Conservation (phyloP, 2,797 vertebrate genomes). For the Cottoperca gobio region DNA sequence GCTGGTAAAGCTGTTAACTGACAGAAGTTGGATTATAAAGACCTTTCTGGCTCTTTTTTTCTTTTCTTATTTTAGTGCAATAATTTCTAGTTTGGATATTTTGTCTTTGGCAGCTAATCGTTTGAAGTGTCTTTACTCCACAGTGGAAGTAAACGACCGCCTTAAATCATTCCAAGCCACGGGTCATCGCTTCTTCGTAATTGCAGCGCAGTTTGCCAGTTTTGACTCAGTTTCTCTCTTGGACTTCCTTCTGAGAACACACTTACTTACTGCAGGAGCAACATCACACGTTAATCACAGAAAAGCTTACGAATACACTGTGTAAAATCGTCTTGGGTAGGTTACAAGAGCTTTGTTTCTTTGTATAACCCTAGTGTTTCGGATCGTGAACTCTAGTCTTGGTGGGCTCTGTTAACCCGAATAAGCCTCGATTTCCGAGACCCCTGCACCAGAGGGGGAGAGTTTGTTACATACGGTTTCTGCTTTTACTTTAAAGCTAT, state of each 20-base stretch:
- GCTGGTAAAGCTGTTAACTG: conserved; percentile 28
- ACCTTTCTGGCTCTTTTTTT: conserved; percentile 37
- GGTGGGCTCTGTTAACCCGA: neutral
- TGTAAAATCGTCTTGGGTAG: conserved; percentile 10
- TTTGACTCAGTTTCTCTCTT: conserved; percentile 37
- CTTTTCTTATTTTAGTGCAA: conserved; percentile 49
- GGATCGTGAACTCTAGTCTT: conserved; percentile 1
- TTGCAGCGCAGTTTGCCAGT: conserved; percentile 34
- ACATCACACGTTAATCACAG: conserved; percentile 28
- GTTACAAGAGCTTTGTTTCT: neutral
- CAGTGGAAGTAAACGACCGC: conserved; percentile 51
- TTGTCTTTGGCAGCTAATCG: conserved; percentile 77
- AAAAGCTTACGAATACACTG: conserved; percentile 19
- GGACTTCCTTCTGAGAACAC: conserved; percentile 40
- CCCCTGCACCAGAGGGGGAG: neutral
- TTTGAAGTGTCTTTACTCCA: conserved; percentile 66
- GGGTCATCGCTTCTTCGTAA: conserved; percentile 44
- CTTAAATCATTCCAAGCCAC: conserved; percentile 76
- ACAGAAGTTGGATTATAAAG: conserved; percentile 40
- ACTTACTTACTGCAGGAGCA: conserved; percentile 15
- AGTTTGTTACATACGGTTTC: neutral
- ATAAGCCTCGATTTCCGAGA: neutral
- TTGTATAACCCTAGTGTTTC: neutral
- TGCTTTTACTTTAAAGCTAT: conserved; percentile 5
- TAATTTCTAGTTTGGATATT: conserved; percentile 60